Conservation (phyloP, 2,113 vertebrate species). For the Mystacornis crossleyi region DNA sequence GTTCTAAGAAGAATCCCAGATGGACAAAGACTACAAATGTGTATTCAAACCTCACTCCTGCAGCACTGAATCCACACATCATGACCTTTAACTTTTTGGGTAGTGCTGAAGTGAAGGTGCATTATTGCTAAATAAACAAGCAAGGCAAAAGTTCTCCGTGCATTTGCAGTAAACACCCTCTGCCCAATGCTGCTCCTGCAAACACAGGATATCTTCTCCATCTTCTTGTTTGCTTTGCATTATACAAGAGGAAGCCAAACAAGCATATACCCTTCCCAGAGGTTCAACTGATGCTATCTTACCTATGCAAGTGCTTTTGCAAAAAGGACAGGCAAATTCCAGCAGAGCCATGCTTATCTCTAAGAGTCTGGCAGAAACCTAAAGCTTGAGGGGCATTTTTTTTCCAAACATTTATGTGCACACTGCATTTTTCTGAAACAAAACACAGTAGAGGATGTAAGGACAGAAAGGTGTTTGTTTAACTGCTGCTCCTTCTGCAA, state of each 20-base stretch:
- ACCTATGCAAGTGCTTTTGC: background rate
- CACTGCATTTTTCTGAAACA: background rate
- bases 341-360: background rate
- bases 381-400: constrained; percentile 9
- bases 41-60: background rate
- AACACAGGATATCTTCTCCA: constrained; percentile 35
- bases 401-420: background rate
- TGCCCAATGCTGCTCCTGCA: constrained; percentile 9
- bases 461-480: background rate
- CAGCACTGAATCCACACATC: background rate
- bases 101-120: background rate
- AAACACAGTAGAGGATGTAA: background rate
- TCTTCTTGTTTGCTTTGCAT: constrained; percentile 55
- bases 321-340: constrained; percentile 30
- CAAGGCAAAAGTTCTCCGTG: background rate
- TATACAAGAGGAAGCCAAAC: background rate
- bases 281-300: constrained; percentile 48
- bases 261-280: constrained; percentile 29
- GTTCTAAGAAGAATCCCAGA: background rate
- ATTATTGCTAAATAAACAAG: constrained; percentile 30
- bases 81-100: constrained; percentile 13
- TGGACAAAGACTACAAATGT: background rate
- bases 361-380: background rate
- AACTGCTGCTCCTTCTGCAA: background rate
- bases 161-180: constrained; percentile 1